phyloP scores from a whole-genome alignment of 2,888 invertebrate genomes.

The Nineta flava region DNA sequence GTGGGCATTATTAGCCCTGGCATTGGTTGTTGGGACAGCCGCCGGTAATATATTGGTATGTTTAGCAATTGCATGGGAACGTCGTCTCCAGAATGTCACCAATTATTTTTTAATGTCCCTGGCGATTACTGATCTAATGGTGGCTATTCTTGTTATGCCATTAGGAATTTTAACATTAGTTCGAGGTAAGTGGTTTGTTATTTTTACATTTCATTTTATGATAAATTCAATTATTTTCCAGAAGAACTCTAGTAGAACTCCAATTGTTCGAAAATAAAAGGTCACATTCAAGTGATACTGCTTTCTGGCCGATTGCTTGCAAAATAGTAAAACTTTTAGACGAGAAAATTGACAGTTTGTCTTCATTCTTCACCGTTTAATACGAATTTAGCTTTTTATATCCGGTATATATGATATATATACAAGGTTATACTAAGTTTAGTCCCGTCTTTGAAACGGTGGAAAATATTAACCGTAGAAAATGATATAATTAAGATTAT shows the following conservation, averaged over 20 bases:
- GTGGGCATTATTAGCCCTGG: conserved; percentile 65
- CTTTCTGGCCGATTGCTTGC: too few species aligned
- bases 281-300: too few species aligned
- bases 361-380: too few species aligned
- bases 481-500: too few species aligned
- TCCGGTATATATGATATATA: too few species aligned
- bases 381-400: too few species aligned
- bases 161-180: conserved; percentile 71
- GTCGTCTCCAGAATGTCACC: conserved; percentile 87
- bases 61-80: conserved; percentile 81
- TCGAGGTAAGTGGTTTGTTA: conserved; percentile 51
- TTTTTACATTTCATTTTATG: not conserved
- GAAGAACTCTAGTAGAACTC: not conserved
- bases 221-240: not conserved
- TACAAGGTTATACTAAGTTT: too few species aligned
- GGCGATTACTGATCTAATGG: conserved; percentile 89
- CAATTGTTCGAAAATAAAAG: too few species aligned
- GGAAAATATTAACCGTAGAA: too few species aligned
- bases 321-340: too few species aligned
- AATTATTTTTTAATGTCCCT: conserved; percentile 94
- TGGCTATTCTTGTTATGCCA: conserved; percentile 92
- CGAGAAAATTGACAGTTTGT: too few species aligned
- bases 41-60: conserved; percentile 90
- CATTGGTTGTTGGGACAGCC: conserved; percentile 70
- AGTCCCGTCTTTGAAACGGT: too few species aligned